phyloP scores from a whole-genome alignment of 2,888 invertebrate species.

The Eupithecia tripunctaria region DNA sequence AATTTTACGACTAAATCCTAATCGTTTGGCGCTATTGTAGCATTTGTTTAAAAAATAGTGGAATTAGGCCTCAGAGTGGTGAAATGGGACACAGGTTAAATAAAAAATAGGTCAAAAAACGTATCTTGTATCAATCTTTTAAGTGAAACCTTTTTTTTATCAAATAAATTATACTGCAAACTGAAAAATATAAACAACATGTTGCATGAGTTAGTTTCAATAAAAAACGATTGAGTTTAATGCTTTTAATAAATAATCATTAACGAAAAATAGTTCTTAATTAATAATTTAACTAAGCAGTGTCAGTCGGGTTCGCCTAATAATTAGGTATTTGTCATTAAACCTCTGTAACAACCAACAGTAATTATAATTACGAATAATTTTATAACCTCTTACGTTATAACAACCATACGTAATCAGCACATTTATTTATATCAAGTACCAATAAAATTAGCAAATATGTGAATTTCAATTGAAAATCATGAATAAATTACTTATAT shows the following conservation, averaged over 20 bases:
- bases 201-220: not conserved
- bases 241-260: conserved; percentile 50
- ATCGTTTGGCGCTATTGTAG: too few relatives aligned
- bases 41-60: too few relatives aligned
- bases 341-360: conserved; percentile 61
- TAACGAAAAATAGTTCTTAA: conserved; percentile 17
- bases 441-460: not conserved
- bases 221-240: conserved; percentile 55
- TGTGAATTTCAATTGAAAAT: not conserved
- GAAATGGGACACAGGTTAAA: too few relatives aligned
- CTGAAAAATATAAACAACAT: not conserved
- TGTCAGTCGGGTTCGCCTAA: conserved; percentile 71
- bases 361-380: conserved; percentile 28
- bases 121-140: not conserved
- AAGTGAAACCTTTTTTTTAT: not conserved
- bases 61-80: too few relatives aligned
- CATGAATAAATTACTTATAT: not conserved
- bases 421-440: not conserved
- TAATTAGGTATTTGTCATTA: conserved; percentile 50
- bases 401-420: conserved; percentile 8
- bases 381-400: conserved; percentile 9
- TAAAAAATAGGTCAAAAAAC: not conserved
- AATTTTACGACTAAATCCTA: too few relatives aligned
- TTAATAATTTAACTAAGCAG: conserved; percentile 50
- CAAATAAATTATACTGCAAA: not conserved